These are phyloP conservation scores for human DNA, from an alignment of 2,113 vertebrate species.

Conservation along the genomic window DNA sequence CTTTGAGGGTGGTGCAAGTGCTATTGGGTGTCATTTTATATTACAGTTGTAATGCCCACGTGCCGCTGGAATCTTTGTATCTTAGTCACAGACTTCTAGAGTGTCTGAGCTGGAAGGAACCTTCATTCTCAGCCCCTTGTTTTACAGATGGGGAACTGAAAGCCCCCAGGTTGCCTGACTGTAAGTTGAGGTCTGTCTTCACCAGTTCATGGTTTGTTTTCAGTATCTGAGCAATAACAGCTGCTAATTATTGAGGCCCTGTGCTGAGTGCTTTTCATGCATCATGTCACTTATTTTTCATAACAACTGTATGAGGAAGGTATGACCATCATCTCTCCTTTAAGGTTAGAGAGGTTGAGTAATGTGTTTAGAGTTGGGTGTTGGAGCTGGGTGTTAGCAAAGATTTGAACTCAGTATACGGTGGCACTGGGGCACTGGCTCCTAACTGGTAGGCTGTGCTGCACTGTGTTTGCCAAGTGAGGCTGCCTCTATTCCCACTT, in stretches of 20 bases:
- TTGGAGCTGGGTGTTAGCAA: neutral
- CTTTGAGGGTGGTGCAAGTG: neutral
- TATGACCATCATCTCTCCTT: neutral
- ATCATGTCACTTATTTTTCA: neutral
- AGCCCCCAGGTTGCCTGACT: neutral
- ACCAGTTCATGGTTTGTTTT: neutral
- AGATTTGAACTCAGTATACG: neutral
- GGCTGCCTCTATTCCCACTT: neutral
- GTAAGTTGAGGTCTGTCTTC: neutral
- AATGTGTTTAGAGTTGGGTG: neutral
- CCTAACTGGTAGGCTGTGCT: neutral
- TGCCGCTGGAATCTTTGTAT: neutral
- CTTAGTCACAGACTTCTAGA: slow-evolving; percentile 17
- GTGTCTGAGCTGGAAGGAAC: neutral
- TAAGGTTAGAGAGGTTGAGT: neutral
- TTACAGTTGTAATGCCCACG: neutral
- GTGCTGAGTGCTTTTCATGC: neutral
- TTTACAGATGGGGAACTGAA: slow-evolving; percentile 52
- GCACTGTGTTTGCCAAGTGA: neutral
- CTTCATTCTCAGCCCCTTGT: neutral
- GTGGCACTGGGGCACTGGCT: neutral
- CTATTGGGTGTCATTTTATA: neutral
- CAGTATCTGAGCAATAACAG: neutral
- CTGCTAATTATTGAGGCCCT: neutral
- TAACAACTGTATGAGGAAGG: neutral